Base-by-base conservation (phyloP, 2,888 invertebrate genomes). In the Orthosia gracilis region DNA sequence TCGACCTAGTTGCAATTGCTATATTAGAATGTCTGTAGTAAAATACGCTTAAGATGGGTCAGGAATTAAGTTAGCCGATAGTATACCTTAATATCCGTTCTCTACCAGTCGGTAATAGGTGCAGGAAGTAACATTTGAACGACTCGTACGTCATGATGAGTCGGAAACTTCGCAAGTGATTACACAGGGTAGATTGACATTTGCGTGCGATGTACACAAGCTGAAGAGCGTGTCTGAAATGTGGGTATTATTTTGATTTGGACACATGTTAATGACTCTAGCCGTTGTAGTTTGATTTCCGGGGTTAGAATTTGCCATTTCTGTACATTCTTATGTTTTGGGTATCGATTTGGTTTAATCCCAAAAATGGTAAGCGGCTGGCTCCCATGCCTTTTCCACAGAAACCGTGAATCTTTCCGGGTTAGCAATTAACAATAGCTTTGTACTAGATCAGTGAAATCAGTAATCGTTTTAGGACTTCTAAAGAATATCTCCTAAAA, bases 61-160 rank as follows among this genome's bases (percentile, higher is more conserved):
- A 31, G 31, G 26, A 26, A 40, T 40, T 40, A 40, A 40, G 9
- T 40, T 9, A 40, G 40, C 40, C 40, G 40, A 40, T 40, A 40
- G 9, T 40, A 40, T 9, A 63, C 45, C 7, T 61, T 61, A 82
- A 77, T 77, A 77, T 62, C 31, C 69, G 52, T n/a, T 59, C 18
- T 58, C 26, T 66, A 65, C 52, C 18, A 0, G 50, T 64, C 13
- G 23, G 65, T 64, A 70, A 78, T 68, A 74, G 69, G 40, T 70
- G 40, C n/a, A 68, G 69, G 69, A 82, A 78, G 21, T 78, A 67
- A 65, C 63, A 67, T 64, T 77, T 64, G 21, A 69, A 59, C 55
- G n/a, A 40, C 55, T 55, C 23, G 15, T 72, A 58, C 68, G 82
- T 61, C 80, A 63, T 58, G 69, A 71, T 50, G 50, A 58, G 78